These are phyloP conservation scores for Platysternon megacephalum DNA, from an alignment of 2,113 vertebrate species.

Conservation along the genomic window DNA sequence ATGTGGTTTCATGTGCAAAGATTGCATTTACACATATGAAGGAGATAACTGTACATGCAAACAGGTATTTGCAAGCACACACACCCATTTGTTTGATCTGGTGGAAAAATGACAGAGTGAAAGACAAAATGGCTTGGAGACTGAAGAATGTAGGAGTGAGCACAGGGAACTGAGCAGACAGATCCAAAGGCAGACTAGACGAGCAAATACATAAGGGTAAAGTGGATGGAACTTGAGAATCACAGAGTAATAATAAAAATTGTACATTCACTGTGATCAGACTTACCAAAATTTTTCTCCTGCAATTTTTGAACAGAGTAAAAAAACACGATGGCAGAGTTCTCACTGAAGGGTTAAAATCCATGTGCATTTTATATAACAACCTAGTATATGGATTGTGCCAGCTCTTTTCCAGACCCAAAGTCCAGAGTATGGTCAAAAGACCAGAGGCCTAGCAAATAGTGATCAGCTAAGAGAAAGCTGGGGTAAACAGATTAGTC, in stretches of 20 bases:
- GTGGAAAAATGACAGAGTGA: background rate
- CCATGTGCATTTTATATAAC: too few relatives aligned
- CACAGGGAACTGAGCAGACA: background rate
- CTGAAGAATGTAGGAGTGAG: background rate
- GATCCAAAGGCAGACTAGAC: background rate
- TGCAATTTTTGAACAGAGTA: background rate
- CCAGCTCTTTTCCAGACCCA: too few relatives aligned
- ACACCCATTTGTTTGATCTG: background rate
- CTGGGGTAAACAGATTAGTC: too few relatives aligned
- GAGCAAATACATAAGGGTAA: background rate
- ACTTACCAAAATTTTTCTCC: background rate
- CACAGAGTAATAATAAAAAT: background rate
- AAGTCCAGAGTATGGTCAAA: too few relatives aligned
- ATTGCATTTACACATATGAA: background rate
- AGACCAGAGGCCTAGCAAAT: too few relatives aligned
- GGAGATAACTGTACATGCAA: background rate
- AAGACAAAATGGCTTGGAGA: background rate
- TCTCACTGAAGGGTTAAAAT: too few relatives aligned
- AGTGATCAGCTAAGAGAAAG: too few relatives aligned
- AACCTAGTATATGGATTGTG: too few relatives aligned
- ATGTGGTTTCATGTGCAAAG: background rate
- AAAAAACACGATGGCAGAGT: background rate
- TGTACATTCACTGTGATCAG: background rate
- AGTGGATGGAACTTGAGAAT: background rate
- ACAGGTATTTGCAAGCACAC: background rate